Evolutionary conservation across 2,888 invertebrate species (phyloP).

Genomic region (Branchipolynoe longqiensis): DNA sequence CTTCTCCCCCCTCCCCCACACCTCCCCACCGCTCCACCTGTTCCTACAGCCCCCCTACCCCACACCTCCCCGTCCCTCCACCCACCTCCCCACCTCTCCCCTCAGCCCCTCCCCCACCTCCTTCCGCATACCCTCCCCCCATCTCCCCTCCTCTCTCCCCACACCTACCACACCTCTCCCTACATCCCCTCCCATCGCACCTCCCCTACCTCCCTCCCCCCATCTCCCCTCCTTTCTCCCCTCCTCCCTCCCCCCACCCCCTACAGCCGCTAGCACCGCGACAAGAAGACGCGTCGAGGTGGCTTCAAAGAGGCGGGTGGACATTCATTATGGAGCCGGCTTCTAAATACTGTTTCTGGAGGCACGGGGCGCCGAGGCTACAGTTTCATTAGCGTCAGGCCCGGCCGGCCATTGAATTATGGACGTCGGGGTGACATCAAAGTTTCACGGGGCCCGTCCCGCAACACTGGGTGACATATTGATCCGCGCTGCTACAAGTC

Average conservation of each 20-base stretch:
- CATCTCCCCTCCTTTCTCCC: neutral
- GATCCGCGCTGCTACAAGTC: conserved; percentile 1
- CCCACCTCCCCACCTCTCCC: too few relatives aligned
- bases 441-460: conserved; percentile 6
- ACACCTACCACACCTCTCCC: neutral
- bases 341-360: conserved; percentile 30
- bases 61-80: too few relatives aligned
- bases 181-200: too few relatives aligned
- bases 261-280: neutral
- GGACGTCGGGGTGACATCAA: conserved; percentile 25
- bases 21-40: neutral
- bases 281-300: neutral
- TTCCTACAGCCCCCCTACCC: neutral
- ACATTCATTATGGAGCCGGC: conserved; percentile 24
- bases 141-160: too few relatives aligned
- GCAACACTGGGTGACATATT: conserved; percentile 15
- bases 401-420: neutral
- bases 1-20: too few relatives aligned
- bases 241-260: neutral
- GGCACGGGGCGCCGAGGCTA: conserved; percentile 7
- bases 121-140: too few relatives aligned
- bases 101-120: too few relatives aligned
- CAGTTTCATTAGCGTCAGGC: conserved; percentile 51
- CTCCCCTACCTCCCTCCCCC: neutral
- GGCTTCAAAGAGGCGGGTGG: conserved; percentile 6